A percentile compares a stretch with the other conserved stretches of the same genome.
phyloP scores from a whole-genome alignment of 2,797 vertebrate species.

The Syndactyla subalaris region DNA sequence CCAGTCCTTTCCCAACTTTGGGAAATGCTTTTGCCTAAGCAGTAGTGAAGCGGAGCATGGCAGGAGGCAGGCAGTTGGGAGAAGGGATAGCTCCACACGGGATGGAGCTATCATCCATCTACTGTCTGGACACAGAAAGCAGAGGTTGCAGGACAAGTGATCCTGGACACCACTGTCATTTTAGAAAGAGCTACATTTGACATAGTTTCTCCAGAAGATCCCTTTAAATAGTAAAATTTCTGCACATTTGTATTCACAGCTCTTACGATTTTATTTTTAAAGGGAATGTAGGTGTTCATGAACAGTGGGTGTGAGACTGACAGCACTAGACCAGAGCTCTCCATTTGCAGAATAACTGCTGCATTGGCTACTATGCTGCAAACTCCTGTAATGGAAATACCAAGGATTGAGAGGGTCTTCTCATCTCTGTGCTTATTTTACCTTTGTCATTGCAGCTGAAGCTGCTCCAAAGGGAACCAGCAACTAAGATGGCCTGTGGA shows the following conservation, averaged over 20 bases:
- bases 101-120: neutral
- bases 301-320: conserved; percentile 50
- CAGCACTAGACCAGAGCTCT: conserved; percentile 59
- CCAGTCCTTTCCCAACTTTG: neutral
- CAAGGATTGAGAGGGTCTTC: neutral
- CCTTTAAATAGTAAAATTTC: conserved; percentile 55
- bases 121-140: neutral
- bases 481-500: neutral
- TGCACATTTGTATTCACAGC: conserved; percentile 55
- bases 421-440: neutral
- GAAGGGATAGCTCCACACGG: rapidly evolving
- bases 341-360: conserved; percentile 40
- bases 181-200: conserved; percentile 20
- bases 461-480: neutral
- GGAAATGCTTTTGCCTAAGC: neutral
- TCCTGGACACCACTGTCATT: neutral
- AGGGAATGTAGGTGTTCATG: conserved; percentile 19
- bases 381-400: neutral
- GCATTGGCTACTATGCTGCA: conserved; percentile 7
- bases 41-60: neutral
- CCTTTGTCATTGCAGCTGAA: neutral
- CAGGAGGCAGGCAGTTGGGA: rapidly evolving
- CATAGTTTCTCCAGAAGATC: conserved; percentile 46
- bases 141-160: neutral
- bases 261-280: conserved; percentile 55